phyloP scores from a whole-genome alignment of 2,113 vertebrate genomes.

The Carassius carassius region DNA sequence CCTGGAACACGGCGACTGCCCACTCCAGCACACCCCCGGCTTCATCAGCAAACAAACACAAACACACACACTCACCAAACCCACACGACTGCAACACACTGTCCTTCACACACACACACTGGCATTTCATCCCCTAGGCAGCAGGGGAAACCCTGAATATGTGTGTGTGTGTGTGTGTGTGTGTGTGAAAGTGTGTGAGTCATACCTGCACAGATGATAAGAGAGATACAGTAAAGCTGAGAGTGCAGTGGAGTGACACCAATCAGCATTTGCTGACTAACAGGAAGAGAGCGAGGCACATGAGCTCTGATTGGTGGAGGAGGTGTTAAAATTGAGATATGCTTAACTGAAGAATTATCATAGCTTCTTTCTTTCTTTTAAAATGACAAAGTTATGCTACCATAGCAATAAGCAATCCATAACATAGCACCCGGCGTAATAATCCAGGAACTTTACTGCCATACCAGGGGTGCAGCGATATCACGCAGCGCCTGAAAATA shows the following conservation, averaged over 20 bases:
- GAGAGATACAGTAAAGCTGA: conserved; percentile 48
- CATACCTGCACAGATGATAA: conserved; percentile 57
- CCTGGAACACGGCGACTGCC: conserved; percentile 79
- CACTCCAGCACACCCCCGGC: conserved; percentile 77
- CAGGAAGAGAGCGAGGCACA: conserved; percentile 40
- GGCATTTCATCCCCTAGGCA: conserved; percentile 52
- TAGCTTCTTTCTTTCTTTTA: neutral
- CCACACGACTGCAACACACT: conserved; percentile 1
- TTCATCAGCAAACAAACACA: conserved; percentile 69
- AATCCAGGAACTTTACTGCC: no score
- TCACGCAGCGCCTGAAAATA: no score
- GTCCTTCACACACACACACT: conserved; percentile 20
- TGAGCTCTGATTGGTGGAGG: conserved; percentile 38
- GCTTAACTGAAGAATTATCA: neutral
- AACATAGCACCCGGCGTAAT: no score
- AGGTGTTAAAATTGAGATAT: conserved; percentile 8
- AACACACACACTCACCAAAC: conserved; percentile 23
- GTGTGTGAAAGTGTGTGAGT: conserved; percentile 49
- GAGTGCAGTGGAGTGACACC: conserved; percentile 44
- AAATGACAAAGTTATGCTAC: neutral
- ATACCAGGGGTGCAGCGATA: no score
- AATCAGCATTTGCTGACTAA: conserved; percentile 50
- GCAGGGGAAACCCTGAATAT: conserved; percentile 47
- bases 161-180: neutral
- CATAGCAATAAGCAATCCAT: no score